Evolutionary conservation across 2,113 vertebrate species (phyloP).

Genomic region (Cavia porcellus): DNA sequence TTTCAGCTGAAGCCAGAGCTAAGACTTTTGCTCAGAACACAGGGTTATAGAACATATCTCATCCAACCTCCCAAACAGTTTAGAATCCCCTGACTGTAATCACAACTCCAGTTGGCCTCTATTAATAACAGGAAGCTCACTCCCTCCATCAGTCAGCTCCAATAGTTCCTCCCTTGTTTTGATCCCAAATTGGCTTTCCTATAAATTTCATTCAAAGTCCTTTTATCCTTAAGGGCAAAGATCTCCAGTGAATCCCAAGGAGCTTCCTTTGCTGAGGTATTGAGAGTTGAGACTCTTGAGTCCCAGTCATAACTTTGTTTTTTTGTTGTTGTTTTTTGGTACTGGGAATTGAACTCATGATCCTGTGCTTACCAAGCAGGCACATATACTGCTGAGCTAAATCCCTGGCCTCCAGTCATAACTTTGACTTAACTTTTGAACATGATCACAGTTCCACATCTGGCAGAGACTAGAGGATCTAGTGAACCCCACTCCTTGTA

Average conservation of each 20-base stretch:
- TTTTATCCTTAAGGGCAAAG: not conserved
- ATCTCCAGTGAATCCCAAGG: not conserved
- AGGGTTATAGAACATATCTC: not conserved
- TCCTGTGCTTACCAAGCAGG: too few relatives aligned
- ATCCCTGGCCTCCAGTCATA: not conserved
- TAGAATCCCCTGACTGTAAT: not conserved
- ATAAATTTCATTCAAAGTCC: conserved; percentile 5
- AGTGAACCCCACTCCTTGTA: conserved; percentile 72
- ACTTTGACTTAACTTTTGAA: conserved; percentile 77
- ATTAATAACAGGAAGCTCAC: not conserved
- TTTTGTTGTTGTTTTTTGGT: too few relatives aligned
- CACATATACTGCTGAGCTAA: too few relatives aligned
- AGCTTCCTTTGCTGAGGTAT: not conserved
- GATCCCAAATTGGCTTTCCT: not conserved
- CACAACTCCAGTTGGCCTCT: not conserved
- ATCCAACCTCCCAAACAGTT: not conserved
- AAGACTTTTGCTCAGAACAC: not conserved
- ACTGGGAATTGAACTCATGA: too few relatives aligned
- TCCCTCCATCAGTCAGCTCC: not conserved
- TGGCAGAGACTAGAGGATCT: conserved; percentile 71
- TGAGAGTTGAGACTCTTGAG: not conserved
- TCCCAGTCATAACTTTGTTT: not conserved
- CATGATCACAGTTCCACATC: conserved; percentile 66
- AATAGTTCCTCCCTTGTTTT: not conserved
- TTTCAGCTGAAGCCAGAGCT: not conserved